phyloP scores from a whole-genome alignment of 1,140 invertebrate species.

The Chlorops oryzae region DNA sequence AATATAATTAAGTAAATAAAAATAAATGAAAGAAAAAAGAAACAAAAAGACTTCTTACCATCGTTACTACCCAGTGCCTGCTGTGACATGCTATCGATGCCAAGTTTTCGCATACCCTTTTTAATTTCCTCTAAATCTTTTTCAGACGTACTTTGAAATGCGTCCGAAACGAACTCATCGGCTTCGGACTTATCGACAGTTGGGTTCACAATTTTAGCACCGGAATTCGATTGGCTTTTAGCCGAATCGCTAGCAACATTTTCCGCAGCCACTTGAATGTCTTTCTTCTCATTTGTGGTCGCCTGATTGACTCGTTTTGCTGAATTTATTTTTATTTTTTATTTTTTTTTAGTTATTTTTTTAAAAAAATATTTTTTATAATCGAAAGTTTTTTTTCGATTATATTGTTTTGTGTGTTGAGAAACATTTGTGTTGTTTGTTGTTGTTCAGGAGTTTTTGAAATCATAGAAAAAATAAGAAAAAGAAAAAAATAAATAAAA shows the following conservation, averaged over 20 bases:
- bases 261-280: background rate
- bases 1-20: background rate
- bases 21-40: constrained; percentile 12
- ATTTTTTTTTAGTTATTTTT: constrained; percentile 13
- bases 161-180: constrained; percentile 63
- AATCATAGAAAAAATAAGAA: constrained; percentile 10
- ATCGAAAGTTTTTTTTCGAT: constrained; percentile 5
- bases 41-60: constrained; percentile 36
- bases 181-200: constrained; percentile 6
- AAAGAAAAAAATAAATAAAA: constrained; percentile 14
- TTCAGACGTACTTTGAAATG: constrained; percentile 53
- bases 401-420: constrained; percentile 4
- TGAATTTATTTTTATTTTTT: background rate
- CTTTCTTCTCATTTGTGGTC: no score
- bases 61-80: constrained; percentile 35
- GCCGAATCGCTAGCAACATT: background rate
- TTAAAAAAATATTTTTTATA: background rate
- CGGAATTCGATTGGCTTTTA: background rate
- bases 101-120: constrained; percentile 62
- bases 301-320: no score
- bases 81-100: constrained; percentile 48
- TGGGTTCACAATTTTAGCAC: background rate
- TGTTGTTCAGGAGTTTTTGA: no score
- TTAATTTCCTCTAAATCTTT: constrained; percentile 62
- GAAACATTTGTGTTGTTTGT: constrained; percentile 2